These are phyloP conservation scores for Lasioglossum albipes DNA, from an alignment of 1,140 invertebrate genomes.

Conservation along the genomic window DNA sequence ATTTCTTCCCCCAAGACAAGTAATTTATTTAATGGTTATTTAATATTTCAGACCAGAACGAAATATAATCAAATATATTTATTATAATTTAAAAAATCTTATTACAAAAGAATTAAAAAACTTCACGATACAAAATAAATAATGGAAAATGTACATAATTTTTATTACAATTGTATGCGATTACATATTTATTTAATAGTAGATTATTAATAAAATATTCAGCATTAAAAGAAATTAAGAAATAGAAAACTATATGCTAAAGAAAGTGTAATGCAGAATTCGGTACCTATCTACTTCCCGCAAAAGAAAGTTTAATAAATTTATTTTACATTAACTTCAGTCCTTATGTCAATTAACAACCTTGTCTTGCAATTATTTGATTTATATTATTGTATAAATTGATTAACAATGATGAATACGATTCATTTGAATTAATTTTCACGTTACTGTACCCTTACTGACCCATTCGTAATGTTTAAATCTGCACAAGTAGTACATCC, in stretches of 20 bases:
- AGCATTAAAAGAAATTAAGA: background rate
- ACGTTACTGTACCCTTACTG: slow-evolving; percentile 7
- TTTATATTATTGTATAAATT: slow-evolving; percentile 13
- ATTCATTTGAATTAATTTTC: slow-evolving; percentile 38
- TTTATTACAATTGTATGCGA: background rate
- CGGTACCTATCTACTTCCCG: background rate
- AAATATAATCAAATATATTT: slow-evolving; percentile 17
- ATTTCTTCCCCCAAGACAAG: background rate
- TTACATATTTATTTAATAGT: background rate
- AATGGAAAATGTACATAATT: slow-evolving; percentile 13
- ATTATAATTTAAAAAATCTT: slow-evolving; percentile 2
- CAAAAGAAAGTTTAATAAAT: slow-evolving; percentile 24
- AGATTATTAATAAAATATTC: background rate
- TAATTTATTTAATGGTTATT: background rate
- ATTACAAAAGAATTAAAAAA: slow-evolving; percentile 11
- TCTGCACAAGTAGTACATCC: background rate
- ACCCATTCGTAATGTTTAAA: slow-evolving; percentile 10
- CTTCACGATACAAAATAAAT: slow-evolving; percentile 2
- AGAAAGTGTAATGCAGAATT: background rate
- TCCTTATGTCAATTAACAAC: slow-evolving; percentile 26
- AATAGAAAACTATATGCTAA: slow-evolving; percentile 1
- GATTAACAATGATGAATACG: slow-evolving; percentile 44
- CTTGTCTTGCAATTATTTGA: background rate
- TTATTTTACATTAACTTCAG: slow-evolving; percentile 27
- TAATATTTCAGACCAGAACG: background rate